Percentiles rank a stretch among this genome's conserved stretches.
phyloP scores from a whole-genome alignment of 2,797 vertebrate genomes.

The Psittacula derbiana region DNA sequence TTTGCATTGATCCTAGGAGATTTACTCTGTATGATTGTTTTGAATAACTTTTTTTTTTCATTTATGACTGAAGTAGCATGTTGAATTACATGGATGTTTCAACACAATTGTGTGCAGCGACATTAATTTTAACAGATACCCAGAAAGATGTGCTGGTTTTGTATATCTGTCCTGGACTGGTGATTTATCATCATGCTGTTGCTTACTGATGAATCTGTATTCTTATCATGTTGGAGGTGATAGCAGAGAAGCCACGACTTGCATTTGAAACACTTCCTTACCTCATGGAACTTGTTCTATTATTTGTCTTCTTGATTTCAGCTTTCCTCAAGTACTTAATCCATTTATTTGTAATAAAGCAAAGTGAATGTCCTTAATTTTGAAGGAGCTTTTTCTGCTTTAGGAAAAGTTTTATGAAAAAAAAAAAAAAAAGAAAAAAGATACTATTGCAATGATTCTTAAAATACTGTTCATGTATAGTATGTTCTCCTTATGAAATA shows the following conservation, averaged over 20 bases:
- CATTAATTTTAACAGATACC: neutral
- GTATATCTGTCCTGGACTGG: neutral
- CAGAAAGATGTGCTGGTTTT: neutral
- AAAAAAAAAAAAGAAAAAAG: neutral
- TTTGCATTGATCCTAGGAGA: neutral
- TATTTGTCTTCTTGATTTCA: neutral
- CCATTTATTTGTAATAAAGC: neutral
- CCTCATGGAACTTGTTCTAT: neutral
- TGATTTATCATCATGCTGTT: neutral
- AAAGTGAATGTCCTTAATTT: neutral
- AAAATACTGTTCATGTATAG: neutral
- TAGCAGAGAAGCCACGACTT: neutral
- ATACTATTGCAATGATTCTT: neutral
- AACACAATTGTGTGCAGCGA: neutral
- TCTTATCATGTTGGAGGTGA: neutral
- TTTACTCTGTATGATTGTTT: neutral
- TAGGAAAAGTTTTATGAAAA: neutral
- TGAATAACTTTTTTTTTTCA: neutral
- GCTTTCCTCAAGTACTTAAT: neutral
- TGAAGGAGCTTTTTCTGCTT: neutral
- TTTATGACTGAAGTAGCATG: neutral
- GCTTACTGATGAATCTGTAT: neutral
- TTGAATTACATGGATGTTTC: neutral
- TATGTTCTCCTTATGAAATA: neutral
- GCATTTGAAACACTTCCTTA: neutral